Conservation (phyloP, 1,140 invertebrate species). For the Solenopsis invicta region DNA sequence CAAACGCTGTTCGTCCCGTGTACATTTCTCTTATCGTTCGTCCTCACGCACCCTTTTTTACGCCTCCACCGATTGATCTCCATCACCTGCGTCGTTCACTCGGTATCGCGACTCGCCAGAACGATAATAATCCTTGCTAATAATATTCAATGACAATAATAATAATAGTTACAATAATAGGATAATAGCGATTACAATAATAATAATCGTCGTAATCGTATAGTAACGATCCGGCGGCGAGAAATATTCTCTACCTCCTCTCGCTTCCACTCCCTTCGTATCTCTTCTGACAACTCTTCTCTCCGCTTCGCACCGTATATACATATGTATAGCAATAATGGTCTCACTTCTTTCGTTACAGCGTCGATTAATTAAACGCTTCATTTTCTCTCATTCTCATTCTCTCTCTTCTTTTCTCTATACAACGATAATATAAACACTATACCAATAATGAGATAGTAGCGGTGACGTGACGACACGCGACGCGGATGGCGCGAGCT, state of each 20-base stretch:
- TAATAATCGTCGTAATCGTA: conserved; percentile 75
- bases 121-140: conserved; percentile 67
- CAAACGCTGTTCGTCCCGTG: conserved; percentile 46
- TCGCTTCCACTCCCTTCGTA: conserved; percentile 56
- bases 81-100: conserved; percentile 1
- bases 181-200: conserved; percentile 73
- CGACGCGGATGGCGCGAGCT: conserved; percentile 25
- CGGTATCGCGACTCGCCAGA: conserved; percentile 53
- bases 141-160: conserved; percentile 72
- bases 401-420: conserved; percentile 44
- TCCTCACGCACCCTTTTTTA: not conserved
- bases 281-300: conserved; percentile 26
- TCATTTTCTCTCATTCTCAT: not conserved
- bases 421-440: conserved; percentile 53
- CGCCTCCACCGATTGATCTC: conserved; percentile 22
- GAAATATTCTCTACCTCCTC: conserved; percentile 60
- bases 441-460: conserved; percentile 48
- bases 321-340: conserved; percentile 74
- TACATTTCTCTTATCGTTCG: conserved; percentile 52
- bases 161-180: conserved; percentile 68
- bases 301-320: conserved; percentile 60
- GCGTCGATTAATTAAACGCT: conserved; percentile 67
- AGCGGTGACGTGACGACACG: conserved; percentile 32
- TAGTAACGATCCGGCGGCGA: conserved; percentile 73
- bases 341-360: conserved; percentile 65